Conservation (phyloP, 2,113 vertebrate genomes). For the Pelusios castaneus region DNA sequence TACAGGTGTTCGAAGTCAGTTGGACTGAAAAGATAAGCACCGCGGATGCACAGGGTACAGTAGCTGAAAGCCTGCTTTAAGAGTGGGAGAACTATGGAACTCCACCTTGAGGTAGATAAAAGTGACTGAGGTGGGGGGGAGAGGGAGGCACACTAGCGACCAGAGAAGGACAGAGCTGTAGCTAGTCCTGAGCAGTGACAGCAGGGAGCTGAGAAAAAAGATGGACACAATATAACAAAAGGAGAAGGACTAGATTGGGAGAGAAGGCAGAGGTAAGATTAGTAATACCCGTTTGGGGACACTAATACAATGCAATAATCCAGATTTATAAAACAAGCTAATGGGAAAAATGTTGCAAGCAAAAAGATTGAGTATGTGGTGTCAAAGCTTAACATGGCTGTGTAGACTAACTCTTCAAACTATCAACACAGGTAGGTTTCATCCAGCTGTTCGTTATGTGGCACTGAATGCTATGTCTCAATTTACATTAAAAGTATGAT, state of each 20-base stretch:
- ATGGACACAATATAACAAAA: background rate
- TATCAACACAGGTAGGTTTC: background rate
- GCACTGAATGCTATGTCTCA: background rate
- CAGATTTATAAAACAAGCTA: background rate
- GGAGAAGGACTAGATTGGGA: background rate
- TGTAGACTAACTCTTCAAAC: background rate
- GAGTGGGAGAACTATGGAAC: background rate
- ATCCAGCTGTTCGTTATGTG: background rate
- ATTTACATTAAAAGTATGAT: background rate
- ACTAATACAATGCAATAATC: too few relatives aligned
- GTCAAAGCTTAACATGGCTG: background rate
- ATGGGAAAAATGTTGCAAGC: background rate
- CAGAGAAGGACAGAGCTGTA: background rate
- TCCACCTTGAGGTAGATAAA: background rate
- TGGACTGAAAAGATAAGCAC: background rate
- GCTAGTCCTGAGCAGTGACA: background rate
- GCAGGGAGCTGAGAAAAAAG: background rate
- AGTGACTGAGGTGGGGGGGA: background rate
- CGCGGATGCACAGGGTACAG: background rate
- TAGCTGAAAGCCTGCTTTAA: background rate
- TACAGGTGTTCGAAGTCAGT: background rate
- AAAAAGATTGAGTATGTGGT: fast-evolving
- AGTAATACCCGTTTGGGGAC: background rate
- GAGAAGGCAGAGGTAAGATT: background rate
- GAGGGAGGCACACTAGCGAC: background rate